Percentiles rank a stretch among this genome's conserved stretches.
phyloP scores from a whole-genome alignment of 1,140 invertebrate species.

The Phymastichus coffea region DNA sequence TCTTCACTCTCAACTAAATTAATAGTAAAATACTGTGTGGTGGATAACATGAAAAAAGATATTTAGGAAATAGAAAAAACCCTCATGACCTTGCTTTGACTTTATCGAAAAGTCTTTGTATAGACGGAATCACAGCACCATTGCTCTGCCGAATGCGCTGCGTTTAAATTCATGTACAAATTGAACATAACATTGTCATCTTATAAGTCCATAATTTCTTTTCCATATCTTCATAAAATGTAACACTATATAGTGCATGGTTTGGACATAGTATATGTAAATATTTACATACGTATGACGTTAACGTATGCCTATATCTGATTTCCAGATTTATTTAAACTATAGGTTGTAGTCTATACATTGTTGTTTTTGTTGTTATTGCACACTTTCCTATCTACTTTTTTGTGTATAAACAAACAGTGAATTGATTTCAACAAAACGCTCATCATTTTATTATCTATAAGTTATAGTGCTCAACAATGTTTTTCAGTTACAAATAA shows the following conservation, averaged over 20 bases:
- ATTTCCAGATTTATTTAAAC: not conserved
- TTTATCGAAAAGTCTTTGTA: not conserved
- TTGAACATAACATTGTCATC: not conserved
- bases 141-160: too few relatives aligned
- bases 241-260: too few relatives aligned
- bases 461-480: not conserved
- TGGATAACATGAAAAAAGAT: slow-evolving; percentile 9
- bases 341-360: slow-evolving; percentile 8
- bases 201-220: too few relatives aligned
- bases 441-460: not conserved
- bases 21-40: slow-evolving; percentile 16
- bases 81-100: not conserved
- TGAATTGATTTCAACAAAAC: not conserved
- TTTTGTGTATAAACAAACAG: slow-evolving; percentile 9
- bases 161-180: not conserved
- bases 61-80: slow-evolving; percentile 2
- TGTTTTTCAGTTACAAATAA: not conserved
- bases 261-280: not conserved
- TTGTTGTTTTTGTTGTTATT: slow-evolving; percentile 15
- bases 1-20: not conserved
- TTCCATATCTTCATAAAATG: too few relatives aligned
- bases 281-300: not conserved
- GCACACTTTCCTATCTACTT: slow-evolving; percentile 23
- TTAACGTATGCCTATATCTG: not conserved
- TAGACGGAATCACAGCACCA: not conserved